Conservation (phyloP, 2,797 vertebrate species). For the Pangasius krempfi region DNA sequence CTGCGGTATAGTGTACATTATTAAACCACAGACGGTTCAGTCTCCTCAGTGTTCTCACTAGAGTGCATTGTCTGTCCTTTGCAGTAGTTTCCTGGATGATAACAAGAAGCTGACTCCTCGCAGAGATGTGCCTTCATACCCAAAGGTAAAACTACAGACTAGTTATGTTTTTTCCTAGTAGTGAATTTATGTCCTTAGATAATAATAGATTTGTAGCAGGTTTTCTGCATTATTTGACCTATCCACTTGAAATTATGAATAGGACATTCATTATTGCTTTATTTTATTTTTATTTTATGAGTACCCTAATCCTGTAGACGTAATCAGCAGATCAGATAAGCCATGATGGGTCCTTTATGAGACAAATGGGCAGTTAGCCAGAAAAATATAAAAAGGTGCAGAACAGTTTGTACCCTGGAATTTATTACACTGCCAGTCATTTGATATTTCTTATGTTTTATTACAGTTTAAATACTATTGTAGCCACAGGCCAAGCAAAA, state of each 20-base stretch:
- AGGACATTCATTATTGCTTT: not conserved
- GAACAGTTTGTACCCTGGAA: not conserved
- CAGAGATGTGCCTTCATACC: constrained; percentile 85
- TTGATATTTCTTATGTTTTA: not conserved
- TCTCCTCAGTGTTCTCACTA: constrained; percentile 44
- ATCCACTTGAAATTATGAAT: not conserved
- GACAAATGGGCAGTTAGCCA: constrained; percentile 2
- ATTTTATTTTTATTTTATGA: constrained; percentile 24
- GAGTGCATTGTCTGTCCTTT: constrained; percentile 67
- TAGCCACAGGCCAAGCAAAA: not conserved
- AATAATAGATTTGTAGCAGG: not conserved
- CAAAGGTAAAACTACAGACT: constrained; percentile 79
- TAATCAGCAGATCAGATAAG: constrained; percentile 12
- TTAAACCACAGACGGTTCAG: not conserved
- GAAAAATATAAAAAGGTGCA: constrained; percentile 4
- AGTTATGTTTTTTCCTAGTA: not conserved
- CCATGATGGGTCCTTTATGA: not conserved
- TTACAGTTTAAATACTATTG: not conserved
- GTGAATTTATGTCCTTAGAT: not conserved
- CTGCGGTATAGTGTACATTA: not conserved
- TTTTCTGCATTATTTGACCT: not conserved
- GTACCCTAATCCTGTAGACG: not conserved
- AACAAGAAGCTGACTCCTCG: constrained; percentile 80
- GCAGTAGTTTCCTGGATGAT: constrained; percentile 83
- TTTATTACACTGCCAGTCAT: not conserved